A percentile compares a stretch with the other conserved stretches of the same genome.
phyloP scores from a whole-genome alignment of 2,888 invertebrate genomes.

The Leptinotarsa haldemani region DNA sequence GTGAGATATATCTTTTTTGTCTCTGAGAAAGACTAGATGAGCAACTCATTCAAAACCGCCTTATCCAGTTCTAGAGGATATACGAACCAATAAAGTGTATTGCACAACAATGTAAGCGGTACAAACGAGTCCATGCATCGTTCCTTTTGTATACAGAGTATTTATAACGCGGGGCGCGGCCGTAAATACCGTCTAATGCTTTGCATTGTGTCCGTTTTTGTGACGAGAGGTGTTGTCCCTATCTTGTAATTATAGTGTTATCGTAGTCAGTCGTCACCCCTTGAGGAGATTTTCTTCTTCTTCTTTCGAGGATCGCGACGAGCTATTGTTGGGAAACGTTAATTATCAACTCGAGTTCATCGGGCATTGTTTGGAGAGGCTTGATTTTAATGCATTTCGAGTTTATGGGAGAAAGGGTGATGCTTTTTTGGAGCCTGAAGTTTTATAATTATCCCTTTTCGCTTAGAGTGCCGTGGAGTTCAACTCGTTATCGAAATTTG shows the following conservation, averaged over 20 bases:
- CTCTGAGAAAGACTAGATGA: background rate
- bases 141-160: conserved; percentile 54
- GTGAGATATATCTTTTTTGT: background rate
- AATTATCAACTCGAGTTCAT: conserved; percentile 40
- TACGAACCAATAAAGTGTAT: conserved; percentile 45
- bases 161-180: conserved; percentile 54
- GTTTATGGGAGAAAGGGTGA: conserved; percentile 19
- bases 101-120: conserved; percentile 43
- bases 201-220: conserved; percentile 61
- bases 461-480: background rate
- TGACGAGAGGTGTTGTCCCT: conserved; percentile 57
- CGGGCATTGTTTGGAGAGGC: conserved; percentile 33
- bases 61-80: conserved; percentile 35
- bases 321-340: conserved; percentile 36
- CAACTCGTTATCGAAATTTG: conserved; percentile 7
- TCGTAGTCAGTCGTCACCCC: conserved; percentile 49
- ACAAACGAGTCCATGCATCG: conserved; percentile 31
- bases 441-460: conserved; percentile 8
- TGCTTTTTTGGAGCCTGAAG: conserved; percentile 27
- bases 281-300: conserved; percentile 38
- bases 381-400: conserved; percentile 29
- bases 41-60: conserved; percentile 16
- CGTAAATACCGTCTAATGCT: conserved; percentile 63
- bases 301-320: conserved; percentile 32
- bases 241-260: conserved; percentile 58